Evolutionary conservation across 2,113 vertebrate genomes (phyloP).

Genomic region (Colaptes auratus): DNA sequence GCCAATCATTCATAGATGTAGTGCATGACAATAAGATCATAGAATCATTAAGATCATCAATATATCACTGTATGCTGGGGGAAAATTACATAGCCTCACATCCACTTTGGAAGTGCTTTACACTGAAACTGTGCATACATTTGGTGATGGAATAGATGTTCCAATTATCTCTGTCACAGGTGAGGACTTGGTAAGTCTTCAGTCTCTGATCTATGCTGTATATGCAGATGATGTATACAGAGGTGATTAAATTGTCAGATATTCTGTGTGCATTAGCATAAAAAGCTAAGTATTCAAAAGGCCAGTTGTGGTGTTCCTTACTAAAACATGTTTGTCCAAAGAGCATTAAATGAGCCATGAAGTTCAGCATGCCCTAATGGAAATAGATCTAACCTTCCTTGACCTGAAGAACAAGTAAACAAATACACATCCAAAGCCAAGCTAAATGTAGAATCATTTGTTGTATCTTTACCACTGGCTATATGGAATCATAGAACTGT

Average conservation of each 20-base stretch:
- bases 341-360: neutral
- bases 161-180: neutral
- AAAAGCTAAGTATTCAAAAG: neutral
- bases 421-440: neutral
- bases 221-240: neutral
- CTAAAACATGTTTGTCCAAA: neutral
- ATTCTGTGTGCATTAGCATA: neutral
- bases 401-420: neutral
- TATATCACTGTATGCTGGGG: neutral
- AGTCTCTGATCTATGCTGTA: neutral
- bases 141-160: neutral
- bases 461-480: neutral
- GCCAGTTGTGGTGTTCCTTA: neutral
- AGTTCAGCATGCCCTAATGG: neutral
- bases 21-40: neutral
- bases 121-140: neutral
- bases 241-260: neutral
- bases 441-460: neutral
- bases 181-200: neutral
- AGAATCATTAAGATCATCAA: too few species aligned
- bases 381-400: neutral
- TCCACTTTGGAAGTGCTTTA: neutral
- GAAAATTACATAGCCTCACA: neutral
- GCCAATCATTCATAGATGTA: neutral
- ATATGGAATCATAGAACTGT: too few species aligned